Base-by-base conservation (phyloP, 2,113 vertebrate genomes). In the Columba livia region DNA sequence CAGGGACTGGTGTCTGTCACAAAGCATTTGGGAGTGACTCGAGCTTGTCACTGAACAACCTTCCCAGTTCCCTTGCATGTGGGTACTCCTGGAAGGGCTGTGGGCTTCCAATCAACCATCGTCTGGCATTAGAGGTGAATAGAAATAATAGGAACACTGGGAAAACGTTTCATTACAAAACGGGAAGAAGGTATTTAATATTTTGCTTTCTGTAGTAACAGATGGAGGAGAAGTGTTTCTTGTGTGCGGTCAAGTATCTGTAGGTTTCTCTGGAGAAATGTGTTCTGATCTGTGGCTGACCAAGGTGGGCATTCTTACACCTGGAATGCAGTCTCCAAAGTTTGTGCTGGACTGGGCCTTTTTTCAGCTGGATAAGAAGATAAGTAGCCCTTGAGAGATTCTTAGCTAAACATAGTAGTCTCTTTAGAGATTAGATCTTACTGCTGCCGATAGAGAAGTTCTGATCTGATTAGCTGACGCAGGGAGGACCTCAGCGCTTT, bases 331-430 rank as follows among this genome's bases (percentile, higher is more conserved):
- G 20, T 57, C 28, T 73, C 5, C 0, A 14, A 16, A 1, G 7
- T 47, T 79, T 73, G 25, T 57, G 77, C 70, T 60, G 51, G 42
- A 12, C 56, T 73, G 67, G n/a, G 26, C 24, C 66, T 57, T 65
- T 82, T 40, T 72, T 47, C 40, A 73, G 54, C 75, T 77, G 1
- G 2, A 0, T 51, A 73, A 80, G 81, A 58, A 51, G 64, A 61
- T 25, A 70, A 67, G 51, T 60, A 56, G 26, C 60, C 16, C 57
- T 53, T 56, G 71, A 79, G 58, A 73, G 78, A 48, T 60, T 80
- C 85, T 90, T 94, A 29, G 75, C 88, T 96, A 95, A 94, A 96
- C 90, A 88, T 80, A 96, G 95, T 42, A 40, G 56, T 70, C n/a
- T 79, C 70, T 79, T 87, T 62, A 28, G 60, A 90, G 93, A 85